Evolutionary conservation across 2,888 invertebrate species (phyloP).

Genomic region (Ormyrus pomaceus): DNA sequence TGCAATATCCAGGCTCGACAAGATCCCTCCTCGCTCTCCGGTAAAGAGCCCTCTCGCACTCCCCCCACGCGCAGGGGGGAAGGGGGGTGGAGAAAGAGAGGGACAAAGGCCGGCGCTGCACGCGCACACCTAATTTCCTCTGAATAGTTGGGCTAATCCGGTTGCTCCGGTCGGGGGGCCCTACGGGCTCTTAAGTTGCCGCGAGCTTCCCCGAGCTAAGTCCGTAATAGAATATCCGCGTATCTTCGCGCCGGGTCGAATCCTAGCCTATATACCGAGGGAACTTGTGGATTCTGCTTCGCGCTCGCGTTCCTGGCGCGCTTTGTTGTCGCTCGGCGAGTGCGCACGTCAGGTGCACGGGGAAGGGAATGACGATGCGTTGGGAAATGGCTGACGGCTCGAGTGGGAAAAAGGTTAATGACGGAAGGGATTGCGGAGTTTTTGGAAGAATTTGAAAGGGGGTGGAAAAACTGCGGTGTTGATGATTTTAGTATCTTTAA

Average conservation of each 20-base stretch:
- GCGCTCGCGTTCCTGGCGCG: too few species aligned
- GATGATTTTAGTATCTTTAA: too few species aligned
- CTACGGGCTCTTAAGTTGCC: conserved; percentile 18
- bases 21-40: conserved; percentile 2
- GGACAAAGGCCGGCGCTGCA: background rate
- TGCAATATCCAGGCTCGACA: conserved; percentile 44
- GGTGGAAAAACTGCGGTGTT: too few species aligned
- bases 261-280: too few species aligned
- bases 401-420: too few species aligned
- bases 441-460: too few species aligned
- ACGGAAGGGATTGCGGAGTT: too few species aligned
- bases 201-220: conserved; percentile 7
- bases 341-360: too few species aligned
- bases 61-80: conserved; percentile 2
- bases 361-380: too few species aligned
- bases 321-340: too few species aligned
- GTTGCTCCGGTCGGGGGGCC: background rate
- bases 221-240: conserved; percentile 36
- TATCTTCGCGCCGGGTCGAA: conserved; percentile 1
- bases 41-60: conserved; percentile 17
- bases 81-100: background rate
- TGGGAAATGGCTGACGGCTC: too few species aligned
- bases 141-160: conserved; percentile 47
- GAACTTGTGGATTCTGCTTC: too few species aligned
- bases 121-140: conserved; percentile 41